Evolutionary conservation across 2,113 vertebrate species (phyloP), one percentile per base, ranked within the genome.

Genomic region (Ameiurus melas): DNA sequence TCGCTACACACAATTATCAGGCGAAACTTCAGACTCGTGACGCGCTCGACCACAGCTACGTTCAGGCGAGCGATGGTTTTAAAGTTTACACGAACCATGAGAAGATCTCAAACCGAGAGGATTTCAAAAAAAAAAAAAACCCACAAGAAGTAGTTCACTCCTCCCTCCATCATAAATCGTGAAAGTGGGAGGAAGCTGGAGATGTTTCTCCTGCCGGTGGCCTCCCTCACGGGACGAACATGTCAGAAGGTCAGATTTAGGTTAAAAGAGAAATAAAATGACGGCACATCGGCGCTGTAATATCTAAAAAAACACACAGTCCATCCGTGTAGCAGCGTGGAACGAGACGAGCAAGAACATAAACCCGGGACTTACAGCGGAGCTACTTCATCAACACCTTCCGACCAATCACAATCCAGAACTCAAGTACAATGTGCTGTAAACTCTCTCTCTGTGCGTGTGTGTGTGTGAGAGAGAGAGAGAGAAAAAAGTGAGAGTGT

Each of bases 111-210:
- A 70, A 70, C 64, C 1, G n/a, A 16, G n/a, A 2, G 66, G n/a
- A 68, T 68, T 68, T 68, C 64, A 71, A 20, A 73, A 73, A 39
- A n/a, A n/a, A n/a, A n/a, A n/a, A n/a, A n/a, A n/a, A n/a, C n/a
- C n/a, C 70, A 39, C 33, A 39, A 22, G 70, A 47, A 47, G 43
- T 0, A 7, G 43, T 71, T 36, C 33, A 71, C 1, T 19, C 10
- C 16, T 19, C 68, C 17, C 68, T 71, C 70, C 19, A 73, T 70
- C 66, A 70, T 30, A 70, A 70, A 70, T 30, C 14, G 14, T 70
- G 71, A 75, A 16, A 17, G 30, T 17, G 68, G 30, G 68, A 7
- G 68, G 36, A 20, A 10, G 71, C 19, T 10, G 36, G 36, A 75
- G 71, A 75, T 8, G 68, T 8, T 19, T 19, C 7, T 36, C 68